Base-by-base conservation (phyloP, 1,140 invertebrate genomes). In the Polypedilum vanderplanki region DNA sequence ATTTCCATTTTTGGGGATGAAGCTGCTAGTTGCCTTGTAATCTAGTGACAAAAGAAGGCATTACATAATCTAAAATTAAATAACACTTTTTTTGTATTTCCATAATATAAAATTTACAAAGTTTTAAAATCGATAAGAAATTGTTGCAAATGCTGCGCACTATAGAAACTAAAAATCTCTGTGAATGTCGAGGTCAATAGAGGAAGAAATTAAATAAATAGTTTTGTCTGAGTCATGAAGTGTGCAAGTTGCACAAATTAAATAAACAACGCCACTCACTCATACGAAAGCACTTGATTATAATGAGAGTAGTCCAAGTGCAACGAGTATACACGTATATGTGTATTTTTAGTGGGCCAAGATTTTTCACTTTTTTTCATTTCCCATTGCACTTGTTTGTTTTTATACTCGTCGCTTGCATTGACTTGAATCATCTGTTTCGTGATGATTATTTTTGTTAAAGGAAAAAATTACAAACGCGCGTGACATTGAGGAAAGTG, bases 271-370 rank as follows among this genome's bases (percentile, higher is more conserved):
- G 12, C 8, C 12, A 57, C 10, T 57, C 24, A 33, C 46, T 12
- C 46, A 57, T n/a, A 57, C 46, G n/a, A n/a, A n/a, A n/a, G 46
- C 46, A 57, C 1, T n/a, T 57, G 1, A 57, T 70, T 70, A 10
- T 22, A 70, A 70, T 70, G 65, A 18, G 65, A 70, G 65, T 70
- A 70, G 20, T 70, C 17, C 65, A 70, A 70, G 65, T 70, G 65
- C 65, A 70, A 57, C 46, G 46, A 70, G 65, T 22, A 18, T 15
- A 57, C n/a, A n/a, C 46, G n/a, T 15, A 57, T 15, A 57, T 15
- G 64, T 70, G 15, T 70, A 18, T 70, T 18, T 70, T 18, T 57
- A n/a, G 46, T 57, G 20, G 65, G 65, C 65, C 65, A 70, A 70
- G 65, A 70, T 18, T 18, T 20, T 18, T 18, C 20, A 20, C 0